Percentiles rank a stretch among this genome's conserved stretches.
phyloP scores from a whole-genome alignment of 2,888 invertebrate genomes.

The Synergus itoensis region DNA sequence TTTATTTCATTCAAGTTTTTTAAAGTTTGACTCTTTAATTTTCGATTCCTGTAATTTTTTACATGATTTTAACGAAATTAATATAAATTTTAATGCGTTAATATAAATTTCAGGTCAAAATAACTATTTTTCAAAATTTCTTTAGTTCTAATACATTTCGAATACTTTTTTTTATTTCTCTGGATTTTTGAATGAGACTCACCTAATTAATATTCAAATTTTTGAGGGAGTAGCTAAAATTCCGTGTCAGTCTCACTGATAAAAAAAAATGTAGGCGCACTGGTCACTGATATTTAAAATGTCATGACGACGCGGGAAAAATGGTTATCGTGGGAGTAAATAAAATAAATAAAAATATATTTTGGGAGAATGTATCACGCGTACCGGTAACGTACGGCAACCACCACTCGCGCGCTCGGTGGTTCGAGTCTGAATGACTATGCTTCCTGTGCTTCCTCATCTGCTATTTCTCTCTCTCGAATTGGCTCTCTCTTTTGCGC shows the following conservation, averaged over 20 bases:
- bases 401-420: constrained; percentile 60
- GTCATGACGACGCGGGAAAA: neutral
- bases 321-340: neutral
- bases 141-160: neutral
- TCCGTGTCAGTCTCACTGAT: constrained; percentile 8
- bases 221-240: neutral
- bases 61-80: neutral
- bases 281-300: constrained; percentile 15
- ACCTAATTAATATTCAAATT: constrained; percentile 3
- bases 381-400: constrained; percentile 50
- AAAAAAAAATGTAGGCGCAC: constrained; percentile 6
- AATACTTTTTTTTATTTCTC: neutral
- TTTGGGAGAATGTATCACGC: constrained; percentile 36
- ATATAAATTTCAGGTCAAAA: neutral
- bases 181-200: neutral
- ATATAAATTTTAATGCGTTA: too few species aligned
- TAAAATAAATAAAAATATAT: constrained; percentile 4
- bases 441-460: constrained; percentile 54
- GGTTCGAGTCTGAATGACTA: constrained; percentile 65
- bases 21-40: neutral
- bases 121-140: neutral
- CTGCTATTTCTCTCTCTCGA: constrained; percentile 46
- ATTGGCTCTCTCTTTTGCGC: constrained; percentile 38
- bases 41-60: too few species aligned
- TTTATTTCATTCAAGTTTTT: neutral